A percentile compares a stretch with the other conserved stretches of the same genome.
phyloP scores from a whole-genome alignment of 1,140 invertebrate species.

The Phocides pigmalion region DNA sequence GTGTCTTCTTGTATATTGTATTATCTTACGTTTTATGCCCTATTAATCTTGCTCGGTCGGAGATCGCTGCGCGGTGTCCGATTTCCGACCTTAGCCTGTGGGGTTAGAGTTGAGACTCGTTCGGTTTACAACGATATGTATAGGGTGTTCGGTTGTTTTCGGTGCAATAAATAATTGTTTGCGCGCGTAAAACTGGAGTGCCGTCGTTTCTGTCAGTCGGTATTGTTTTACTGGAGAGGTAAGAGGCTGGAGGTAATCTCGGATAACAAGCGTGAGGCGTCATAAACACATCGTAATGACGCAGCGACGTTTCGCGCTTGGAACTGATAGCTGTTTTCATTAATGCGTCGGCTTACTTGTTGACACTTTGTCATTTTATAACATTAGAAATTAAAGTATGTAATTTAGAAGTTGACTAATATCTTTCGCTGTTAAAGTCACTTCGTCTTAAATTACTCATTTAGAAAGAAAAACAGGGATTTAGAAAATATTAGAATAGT shows the following conservation, averaged over 20 bases:
- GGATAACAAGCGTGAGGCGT: slow-evolving; percentile 58
- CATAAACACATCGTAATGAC: slow-evolving; percentile 54
- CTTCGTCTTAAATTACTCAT: too few species aligned
- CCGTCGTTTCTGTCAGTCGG: slow-evolving; percentile 58
- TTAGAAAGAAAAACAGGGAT: too few species aligned
- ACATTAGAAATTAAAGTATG: too few species aligned
- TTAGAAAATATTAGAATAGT: too few species aligned
- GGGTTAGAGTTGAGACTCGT: slow-evolving; percentile 8
- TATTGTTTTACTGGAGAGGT: slow-evolving; percentile 61
- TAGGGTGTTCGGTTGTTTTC: slow-evolving; percentile 55
- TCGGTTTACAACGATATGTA: neutral
- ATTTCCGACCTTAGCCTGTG: slow-evolving; percentile 41
- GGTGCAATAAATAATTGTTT: slow-evolving; percentile 80
- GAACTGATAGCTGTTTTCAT: slow-evolving; percentile 11
- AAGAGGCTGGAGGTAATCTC: slow-evolving; percentile 57
- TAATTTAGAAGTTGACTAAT: too few species aligned
- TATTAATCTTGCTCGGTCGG: slow-evolving; percentile 77
- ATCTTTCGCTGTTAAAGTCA: too few species aligned
- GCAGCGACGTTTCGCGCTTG: neutral
- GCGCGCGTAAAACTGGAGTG: slow-evolving; percentile 75
- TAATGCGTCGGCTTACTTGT: slow-evolving; percentile 14
- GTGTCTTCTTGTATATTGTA: slow-evolving; percentile 83
- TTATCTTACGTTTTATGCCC: slow-evolving; percentile 82
- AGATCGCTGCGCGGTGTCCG: slow-evolving; percentile 38
- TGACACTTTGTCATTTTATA: neutral